These are phyloP conservation scores for Bubalus kerabau DNA, from an alignment of 2,113 vertebrate species.

Conservation along the genomic window DNA sequence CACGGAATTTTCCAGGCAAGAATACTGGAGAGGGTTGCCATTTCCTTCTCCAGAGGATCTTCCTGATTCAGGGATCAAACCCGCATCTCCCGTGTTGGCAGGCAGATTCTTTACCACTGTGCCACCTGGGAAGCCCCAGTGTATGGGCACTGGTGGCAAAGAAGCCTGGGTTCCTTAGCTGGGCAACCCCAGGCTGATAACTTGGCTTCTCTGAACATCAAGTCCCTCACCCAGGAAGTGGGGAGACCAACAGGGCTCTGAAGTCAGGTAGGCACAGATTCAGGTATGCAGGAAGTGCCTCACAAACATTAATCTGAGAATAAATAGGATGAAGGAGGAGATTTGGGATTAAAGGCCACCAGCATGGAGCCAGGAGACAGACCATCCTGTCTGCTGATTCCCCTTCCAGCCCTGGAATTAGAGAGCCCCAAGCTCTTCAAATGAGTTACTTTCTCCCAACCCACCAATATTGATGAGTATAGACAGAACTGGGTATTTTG, in stretches of 20 bases:
- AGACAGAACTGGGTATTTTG: not conserved
- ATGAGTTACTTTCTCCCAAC: not conserved
- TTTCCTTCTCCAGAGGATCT: not conserved
- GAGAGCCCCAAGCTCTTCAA: not conserved
- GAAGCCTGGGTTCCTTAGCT: not conserved
- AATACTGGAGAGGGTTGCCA: not conserved
- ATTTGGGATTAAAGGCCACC: not conserved
- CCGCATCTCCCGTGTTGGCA: rapidly evolving
- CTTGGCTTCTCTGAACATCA: not conserved
- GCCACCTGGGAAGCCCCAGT: not conserved
- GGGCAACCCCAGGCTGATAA: not conserved
- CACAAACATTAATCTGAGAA: not conserved
- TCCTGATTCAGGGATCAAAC: not conserved
- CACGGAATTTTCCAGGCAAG: not conserved
- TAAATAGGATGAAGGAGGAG: not conserved
- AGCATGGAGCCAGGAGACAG: not conserved
- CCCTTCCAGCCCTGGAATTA: not conserved
- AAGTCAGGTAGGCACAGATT: not conserved
- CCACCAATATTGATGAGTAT: rapidly evolving
- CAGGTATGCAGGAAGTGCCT: rapidly evolving
- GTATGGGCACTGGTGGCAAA: not conserved
- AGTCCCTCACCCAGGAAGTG: not conserved
- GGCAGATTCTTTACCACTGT: not conserved
- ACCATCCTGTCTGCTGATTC: not conserved
- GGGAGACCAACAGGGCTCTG: not conserved